Evolutionary conservation across 1,140 invertebrate species (phyloP).

Genomic region (Tribolium castaneum): DNA sequence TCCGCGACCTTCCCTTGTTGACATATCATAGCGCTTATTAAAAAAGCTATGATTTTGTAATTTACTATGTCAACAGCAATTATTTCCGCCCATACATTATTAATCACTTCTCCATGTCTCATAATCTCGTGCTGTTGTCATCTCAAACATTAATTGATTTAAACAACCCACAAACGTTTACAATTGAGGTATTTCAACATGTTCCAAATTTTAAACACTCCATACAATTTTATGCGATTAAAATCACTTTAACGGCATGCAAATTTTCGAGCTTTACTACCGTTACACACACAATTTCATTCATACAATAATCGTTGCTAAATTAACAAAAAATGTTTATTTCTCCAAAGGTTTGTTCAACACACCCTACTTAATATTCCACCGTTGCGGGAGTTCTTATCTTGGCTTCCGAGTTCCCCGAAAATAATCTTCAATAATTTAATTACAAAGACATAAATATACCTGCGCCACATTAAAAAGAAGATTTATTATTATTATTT

Average conservation of each 20-base stretch:
- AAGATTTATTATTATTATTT: not conserved
- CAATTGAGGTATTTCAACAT: too few relatives aligned
- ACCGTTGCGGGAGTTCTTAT: not conserved
- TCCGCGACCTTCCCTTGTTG: constrained; percentile 13
- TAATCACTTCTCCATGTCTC: not conserved
- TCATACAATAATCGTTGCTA: not conserved
- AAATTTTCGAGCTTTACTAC: not conserved
- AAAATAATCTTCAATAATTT: not conserved
- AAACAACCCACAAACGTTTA: not conserved
- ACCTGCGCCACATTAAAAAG: not conserved
- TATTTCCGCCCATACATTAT: constrained; percentile 11
- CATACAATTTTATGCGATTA: not conserved
- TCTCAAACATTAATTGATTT: constrained; percentile 2
- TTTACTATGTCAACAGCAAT: constrained; percentile 31
- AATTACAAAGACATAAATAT: not conserved
- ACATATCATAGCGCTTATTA: constrained; percentile 31
- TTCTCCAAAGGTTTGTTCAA: not conserved
- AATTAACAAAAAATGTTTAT: constrained; percentile 16
- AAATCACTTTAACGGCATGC: not conserved
- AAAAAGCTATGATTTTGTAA: constrained; percentile 27
- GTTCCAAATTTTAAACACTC: too few relatives aligned
- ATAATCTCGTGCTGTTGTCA: not conserved
- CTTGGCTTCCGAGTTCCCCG: not conserved
- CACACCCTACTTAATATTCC: not conserved
- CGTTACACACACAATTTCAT: not conserved